A percentile compares a stretch with the other conserved stretches of the same genome.
These are phyloP conservation scores for Acholoe squamosa DNA, from an alignment of 2,888 invertebrate genomes.

Conservation along the genomic window DNA sequence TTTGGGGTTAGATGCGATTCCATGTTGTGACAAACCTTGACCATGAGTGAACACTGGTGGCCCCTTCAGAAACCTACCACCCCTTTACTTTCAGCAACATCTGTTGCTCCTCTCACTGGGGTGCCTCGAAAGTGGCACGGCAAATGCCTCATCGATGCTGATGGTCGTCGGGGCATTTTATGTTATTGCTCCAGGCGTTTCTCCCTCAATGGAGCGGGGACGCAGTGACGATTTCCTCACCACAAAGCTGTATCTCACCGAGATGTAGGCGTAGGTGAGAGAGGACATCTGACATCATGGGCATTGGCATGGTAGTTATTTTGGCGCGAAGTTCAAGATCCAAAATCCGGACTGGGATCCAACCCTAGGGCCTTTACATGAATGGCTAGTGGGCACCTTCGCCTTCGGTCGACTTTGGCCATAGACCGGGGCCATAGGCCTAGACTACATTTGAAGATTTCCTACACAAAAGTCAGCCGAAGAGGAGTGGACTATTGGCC, in stretches of 20 bases:
- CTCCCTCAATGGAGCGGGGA: background rate
- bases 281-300: background rate
- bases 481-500: no score
- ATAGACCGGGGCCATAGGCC: no score
- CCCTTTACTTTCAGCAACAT: conserved; percentile 22
- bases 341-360: background rate
- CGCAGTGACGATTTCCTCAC: background rate
- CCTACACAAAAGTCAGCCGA: no score
- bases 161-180: background rate
- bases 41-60: background rate
- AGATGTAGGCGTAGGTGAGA: background rate
- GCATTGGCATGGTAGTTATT: background rate
- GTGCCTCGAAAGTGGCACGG: background rate
- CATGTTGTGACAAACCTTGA: background rate
- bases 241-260: background rate
- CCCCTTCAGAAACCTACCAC: background rate
- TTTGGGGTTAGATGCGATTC: background rate
- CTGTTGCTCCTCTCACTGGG: conserved; percentile 9
- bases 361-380: background rate
- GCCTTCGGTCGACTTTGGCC: no score
- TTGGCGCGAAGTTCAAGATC: conserved; percentile 12
- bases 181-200: background rate
- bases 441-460: no score
- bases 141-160: conserved; percentile 21
- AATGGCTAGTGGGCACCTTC: no score